Conservation (phyloP, 2,888 invertebrate genomes). For the Physocephala rufipes region DNA sequence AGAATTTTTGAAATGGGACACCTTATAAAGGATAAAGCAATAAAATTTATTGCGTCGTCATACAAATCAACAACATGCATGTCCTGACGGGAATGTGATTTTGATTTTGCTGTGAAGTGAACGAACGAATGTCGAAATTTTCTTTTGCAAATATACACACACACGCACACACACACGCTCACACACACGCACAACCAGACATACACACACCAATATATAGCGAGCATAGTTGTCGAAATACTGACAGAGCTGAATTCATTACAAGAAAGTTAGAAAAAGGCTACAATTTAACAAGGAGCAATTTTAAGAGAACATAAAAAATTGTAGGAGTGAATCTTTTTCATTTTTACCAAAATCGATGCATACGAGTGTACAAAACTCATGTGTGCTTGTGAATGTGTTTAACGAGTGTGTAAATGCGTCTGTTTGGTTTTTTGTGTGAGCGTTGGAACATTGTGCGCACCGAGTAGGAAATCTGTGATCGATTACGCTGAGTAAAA, state of each 20-base stretch:
- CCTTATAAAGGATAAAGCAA: too few relatives aligned
- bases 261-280: neutral
- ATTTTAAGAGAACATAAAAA: constrained; percentile 22
- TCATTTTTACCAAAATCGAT: neutral
- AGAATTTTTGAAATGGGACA: too few relatives aligned
- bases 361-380: neutral
- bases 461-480: neutral
- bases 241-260: constrained; percentile 5
- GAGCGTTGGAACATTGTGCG: too few relatives aligned
- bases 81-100: too few relatives aligned
- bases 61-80: too few relatives aligned
- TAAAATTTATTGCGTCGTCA: too few relatives aligned
- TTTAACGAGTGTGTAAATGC: neutral
- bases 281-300: constrained; percentile 11
- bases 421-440: neutral
- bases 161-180: neutral
- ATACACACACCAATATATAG: neutral
- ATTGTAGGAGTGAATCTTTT: constrained; percentile 7
- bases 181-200: neutral
- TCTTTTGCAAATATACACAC: neutral
- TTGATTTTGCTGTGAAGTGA: too few relatives aligned
- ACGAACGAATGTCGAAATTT: neutral
- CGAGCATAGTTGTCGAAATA: neutral
- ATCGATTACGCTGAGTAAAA: too few relatives aligned
- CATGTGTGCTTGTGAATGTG: neutral